Evolutionary conservation across 2,888 invertebrate genomes (phyloP).

Genomic region (Hartigia nigra): DNA sequence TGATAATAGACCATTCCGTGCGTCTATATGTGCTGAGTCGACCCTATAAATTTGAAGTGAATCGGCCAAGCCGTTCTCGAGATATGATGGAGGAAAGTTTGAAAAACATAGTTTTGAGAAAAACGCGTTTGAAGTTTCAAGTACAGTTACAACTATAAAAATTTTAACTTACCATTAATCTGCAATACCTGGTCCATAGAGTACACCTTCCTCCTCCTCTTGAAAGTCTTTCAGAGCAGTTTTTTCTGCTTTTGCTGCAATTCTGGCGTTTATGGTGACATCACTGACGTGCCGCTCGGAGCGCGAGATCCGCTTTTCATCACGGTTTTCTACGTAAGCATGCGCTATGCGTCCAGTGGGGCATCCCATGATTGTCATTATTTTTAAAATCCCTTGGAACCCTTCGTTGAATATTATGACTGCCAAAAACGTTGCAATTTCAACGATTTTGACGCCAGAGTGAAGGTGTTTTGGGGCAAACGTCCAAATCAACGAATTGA

Average conservation of each 20-base stretch:
- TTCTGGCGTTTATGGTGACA: not conserved
- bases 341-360: not conserved
- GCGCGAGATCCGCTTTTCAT: not conserved
- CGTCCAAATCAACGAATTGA: not conserved
- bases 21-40: not conserved
- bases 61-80: slow-evolving; percentile 18
- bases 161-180: slow-evolving; percentile 12
- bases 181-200: not conserved
- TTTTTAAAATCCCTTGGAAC: slow-evolving; percentile 2
- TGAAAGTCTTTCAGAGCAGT: not conserved
- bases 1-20: not conserved
- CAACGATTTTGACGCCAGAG: not conserved
- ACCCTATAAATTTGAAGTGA: not conserved
- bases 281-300: not conserved
- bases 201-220: not conserved
- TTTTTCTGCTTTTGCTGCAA: not conserved
- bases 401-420: not conserved
- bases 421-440: not conserved
- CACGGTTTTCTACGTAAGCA: not conserved
- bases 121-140: slow-evolving; percentile 13
- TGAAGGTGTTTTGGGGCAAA: not conserved
- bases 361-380: not conserved
- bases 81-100: slow-evolving; percentile 13
- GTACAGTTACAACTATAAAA: slow-evolving; percentile 14
- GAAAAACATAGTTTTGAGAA: slow-evolving; percentile 17